These are phyloP conservation scores for Hiodon tergisus DNA, from an alignment of 2,113 vertebrate species.

Conservation along the genomic window DNA sequence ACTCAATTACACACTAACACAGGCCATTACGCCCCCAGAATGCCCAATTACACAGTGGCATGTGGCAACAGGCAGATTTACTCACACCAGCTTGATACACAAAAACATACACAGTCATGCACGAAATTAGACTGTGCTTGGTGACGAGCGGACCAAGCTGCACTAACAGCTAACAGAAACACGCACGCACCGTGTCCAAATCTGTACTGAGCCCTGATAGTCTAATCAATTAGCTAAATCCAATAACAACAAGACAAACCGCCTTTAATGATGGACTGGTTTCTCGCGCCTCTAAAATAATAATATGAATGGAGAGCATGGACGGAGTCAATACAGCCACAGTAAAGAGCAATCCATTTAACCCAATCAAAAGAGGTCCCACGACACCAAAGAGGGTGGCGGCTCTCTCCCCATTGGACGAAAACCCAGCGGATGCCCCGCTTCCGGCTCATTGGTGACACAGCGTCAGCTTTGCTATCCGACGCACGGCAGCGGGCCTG, in stretches of 20 bases:
- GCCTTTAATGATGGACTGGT: too few relatives aligned
- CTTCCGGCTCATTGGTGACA: neutral
- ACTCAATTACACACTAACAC: constrained; percentile 45
- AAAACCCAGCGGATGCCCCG: too few relatives aligned
- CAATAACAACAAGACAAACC: too few relatives aligned
- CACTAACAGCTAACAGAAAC: constrained; percentile 22
- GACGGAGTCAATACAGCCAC: too few relatives aligned
- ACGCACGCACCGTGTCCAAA: constrained; percentile 9
- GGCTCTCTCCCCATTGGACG: too few relatives aligned
- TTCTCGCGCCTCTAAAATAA: too few relatives aligned
- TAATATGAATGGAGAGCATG: too few relatives aligned
- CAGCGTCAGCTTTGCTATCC: neutral
- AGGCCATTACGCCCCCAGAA: constrained; percentile 46
- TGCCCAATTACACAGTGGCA: constrained; percentile 51
- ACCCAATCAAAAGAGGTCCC: too few relatives aligned
- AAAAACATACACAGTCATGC: constrained; percentile 33
- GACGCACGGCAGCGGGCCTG: neutral
- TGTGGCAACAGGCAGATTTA: neutral
- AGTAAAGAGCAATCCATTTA: too few relatives aligned
- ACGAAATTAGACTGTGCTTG: constrained; percentile 25
- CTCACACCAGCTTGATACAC: neutral
- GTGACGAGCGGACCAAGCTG: neutral
- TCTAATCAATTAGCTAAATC: too few relatives aligned
- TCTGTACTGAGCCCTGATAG: too few relatives aligned
- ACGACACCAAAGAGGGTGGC: too few relatives aligned